Base-by-base conservation (phyloP, 2,797 vertebrate species). In the Melanotaenia pygmaea region DNA sequence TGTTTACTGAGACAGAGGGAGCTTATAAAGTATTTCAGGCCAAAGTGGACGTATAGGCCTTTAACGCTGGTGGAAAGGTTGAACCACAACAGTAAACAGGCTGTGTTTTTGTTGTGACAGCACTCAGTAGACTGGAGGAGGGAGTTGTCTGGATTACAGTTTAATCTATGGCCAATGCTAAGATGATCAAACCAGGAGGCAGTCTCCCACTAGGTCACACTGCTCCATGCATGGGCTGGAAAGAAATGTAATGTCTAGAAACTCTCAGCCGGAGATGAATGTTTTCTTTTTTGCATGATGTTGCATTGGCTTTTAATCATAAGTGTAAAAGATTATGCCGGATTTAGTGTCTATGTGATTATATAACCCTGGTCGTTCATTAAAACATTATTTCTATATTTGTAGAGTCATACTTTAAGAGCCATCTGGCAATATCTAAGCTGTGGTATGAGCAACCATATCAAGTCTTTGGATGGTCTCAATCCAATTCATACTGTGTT, bases 111-210 rank as follows among this genome's bases (percentile, higher is more conserved):
- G 54, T 82, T 58, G 51, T 62, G 47, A 62, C 37, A 67, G 62
- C 32, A 13, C 59, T 78, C 79, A 84, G 72, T 60, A 74, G 73
- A 74, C 67, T 58, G 70, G 64, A 79, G 77, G 75, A 78, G 54
- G 69, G 68, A 88, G 70, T 76, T 3, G 57, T 58, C 57, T 70
- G 89, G 92, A 93, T 94, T 94, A 94, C 14, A 77, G 87, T 77
- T 73, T 90, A 92, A 93, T 93, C 89, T 88, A 81, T 26, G 62
- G 59, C 76, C 51, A 71, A 4, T 10, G 78, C 73, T 86, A 87
- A 90, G 45, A 84, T 91, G 68, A 90, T 86, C 76, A 78, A 80
- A 72, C 45, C 68, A 59, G 73, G 61, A 80, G 87, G 80, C 64
- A 64, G 76, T 70, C 72, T 70, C 58, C 14, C 64, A 67, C 67